phyloP scores from a whole-genome alignment of 2,888 invertebrate species.

The Synergus gifuensis region DNA sequence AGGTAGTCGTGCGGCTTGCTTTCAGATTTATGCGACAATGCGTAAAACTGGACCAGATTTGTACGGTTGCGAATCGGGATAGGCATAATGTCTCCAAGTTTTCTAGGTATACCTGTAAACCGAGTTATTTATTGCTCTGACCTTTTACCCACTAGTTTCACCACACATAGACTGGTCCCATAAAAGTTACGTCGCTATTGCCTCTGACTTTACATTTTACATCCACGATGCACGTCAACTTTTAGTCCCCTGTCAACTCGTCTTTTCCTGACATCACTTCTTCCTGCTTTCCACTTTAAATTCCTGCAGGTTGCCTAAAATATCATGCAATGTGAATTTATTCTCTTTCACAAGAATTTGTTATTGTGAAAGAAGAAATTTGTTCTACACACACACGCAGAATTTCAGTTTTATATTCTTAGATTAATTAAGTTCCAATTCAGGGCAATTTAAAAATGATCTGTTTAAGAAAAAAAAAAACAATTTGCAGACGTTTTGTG shows the following conservation, averaged over 20 bases:
- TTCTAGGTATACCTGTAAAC: slow-evolving; percentile 67
- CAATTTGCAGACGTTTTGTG: background rate
- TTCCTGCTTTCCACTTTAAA: background rate
- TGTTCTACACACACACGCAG: too few species aligned
- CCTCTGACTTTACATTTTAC: slow-evolving; percentile 43
- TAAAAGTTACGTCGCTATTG: slow-evolving; percentile 64
- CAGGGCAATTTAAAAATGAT: too few species aligned
- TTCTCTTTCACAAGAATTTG: background rate
- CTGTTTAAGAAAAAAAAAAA: too few species aligned
- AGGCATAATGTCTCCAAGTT: slow-evolving; percentile 58
- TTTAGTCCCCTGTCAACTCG: slow-evolving; percentile 56
- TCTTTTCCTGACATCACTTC: slow-evolving; percentile 41
- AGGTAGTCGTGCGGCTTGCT: slow-evolving; percentile 39
- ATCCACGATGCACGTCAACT: slow-evolving; percentile 58
- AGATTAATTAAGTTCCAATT: too few species aligned
- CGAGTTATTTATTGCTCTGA: slow-evolving; percentile 75
- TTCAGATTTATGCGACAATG: slow-evolving; percentile 55
- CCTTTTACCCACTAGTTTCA: slow-evolving; percentile 73
- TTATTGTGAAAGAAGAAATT: too few species aligned
- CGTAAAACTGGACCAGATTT: slow-evolving; percentile 57
- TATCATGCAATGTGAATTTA: background rate
- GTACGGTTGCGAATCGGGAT: slow-evolving; percentile 52
- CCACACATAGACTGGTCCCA: slow-evolving; percentile 67
- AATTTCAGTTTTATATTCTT: too few species aligned
- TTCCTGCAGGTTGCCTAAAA: slow-evolving; percentile 13